phyloP scores from a whole-genome alignment of 2,797 vertebrate species.

The Leptodactylus fallax region DNA sequence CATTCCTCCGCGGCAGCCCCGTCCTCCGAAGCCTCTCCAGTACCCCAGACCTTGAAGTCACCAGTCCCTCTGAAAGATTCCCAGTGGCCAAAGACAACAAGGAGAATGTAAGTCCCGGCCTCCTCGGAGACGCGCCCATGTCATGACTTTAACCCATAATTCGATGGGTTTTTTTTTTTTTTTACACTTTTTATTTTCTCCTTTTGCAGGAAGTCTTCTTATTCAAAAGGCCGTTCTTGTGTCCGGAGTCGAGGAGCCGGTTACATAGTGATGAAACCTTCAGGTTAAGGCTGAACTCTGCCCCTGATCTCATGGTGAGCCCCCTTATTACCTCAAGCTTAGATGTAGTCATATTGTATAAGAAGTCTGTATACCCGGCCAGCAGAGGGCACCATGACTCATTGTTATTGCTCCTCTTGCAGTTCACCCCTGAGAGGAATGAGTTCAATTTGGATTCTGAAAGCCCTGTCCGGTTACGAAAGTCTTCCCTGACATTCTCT shows the following conservation, averaged over 20 bases:
- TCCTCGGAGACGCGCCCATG: too few species aligned
- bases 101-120: conserved; percentile 79
- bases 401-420: not conserved
- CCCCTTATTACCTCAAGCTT: too few species aligned
- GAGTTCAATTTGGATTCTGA: conserved; percentile 68
- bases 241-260: conserved; percentile 70
- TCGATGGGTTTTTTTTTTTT: not conserved
- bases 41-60: conserved; percentile 10
- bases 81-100: conserved; percentile 71
- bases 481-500: conserved; percentile 73
- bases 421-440: conserved; percentile 69
- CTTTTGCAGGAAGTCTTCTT: conserved; percentile 77
- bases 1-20: conserved; percentile 80
- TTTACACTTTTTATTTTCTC: not conserved
- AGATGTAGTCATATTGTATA: too few species aligned
- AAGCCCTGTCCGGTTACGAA: conserved; percentile 77
- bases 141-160: too few species aligned
- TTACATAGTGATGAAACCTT: conserved; percentile 70
- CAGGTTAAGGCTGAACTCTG: conserved; percentile 79
- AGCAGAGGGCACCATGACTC: not conserved
- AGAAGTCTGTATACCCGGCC: not conserved
- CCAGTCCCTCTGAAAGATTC: conserved; percentile 7
- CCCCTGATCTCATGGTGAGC: conserved; percentile 84
- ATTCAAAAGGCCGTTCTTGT: conserved; percentile 84
- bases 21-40: conserved; percentile 77